Evolutionary conservation across 92 coral and sea anemone genomes (phyloP).

Genomic region (Virgularia gustaviana): DNA sequence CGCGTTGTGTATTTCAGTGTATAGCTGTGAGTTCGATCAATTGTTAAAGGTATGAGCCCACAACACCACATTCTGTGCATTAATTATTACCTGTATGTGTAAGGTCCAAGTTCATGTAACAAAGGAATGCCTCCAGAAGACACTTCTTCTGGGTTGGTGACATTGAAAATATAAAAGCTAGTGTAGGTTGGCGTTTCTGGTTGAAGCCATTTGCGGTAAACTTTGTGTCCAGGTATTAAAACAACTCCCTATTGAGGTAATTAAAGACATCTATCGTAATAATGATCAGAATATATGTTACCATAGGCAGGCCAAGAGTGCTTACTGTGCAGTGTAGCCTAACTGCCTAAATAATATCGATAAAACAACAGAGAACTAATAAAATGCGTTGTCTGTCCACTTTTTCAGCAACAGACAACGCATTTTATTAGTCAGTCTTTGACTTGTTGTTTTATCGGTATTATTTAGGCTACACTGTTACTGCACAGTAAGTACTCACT

Average conservation of each 20-base stretch:
- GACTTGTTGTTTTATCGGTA: no score
- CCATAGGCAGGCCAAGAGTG: no score
- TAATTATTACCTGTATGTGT: conserved; percentile 77
- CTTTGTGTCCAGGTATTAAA: conserved; percentile 70
- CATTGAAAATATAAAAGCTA: conserved; percentile 74
- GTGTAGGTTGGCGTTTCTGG: conserved; percentile 77
- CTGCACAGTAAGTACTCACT: no score
- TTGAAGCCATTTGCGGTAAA: conserved; percentile 72
- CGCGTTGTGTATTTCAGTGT: no score
- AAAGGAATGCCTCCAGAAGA: conserved; percentile 68
- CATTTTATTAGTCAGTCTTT: no score
- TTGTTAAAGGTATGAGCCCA: no score
- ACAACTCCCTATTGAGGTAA: conserved; percentile 58
- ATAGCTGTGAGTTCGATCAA: no score
- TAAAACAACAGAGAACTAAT: conserved; percentile 5
- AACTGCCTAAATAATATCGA: not conserved
- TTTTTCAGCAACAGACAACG: no score
- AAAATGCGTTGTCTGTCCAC: no score
- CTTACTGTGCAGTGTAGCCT: not conserved
- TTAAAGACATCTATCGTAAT: not conserved
- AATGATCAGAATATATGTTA: no score
- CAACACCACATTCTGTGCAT: not conserved
- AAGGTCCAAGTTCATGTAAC: conserved; percentile 73
- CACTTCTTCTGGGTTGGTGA: conserved; percentile 68
- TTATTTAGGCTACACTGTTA: no score